Base-by-base conservation (phyloP, 2,888 invertebrate genomes). In the Stenotaenia linearis region DNA sequence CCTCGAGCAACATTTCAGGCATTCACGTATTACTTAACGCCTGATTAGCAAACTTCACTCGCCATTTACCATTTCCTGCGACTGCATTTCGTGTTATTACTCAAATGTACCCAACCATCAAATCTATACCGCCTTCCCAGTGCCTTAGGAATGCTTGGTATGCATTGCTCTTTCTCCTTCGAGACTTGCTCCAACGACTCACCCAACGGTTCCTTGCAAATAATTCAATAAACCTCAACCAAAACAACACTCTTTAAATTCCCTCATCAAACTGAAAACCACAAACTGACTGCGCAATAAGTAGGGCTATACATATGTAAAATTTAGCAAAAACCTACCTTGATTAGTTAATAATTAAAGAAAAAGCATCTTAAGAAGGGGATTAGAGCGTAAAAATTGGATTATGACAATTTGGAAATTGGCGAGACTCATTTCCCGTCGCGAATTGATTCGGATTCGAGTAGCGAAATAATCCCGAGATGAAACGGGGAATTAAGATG, bases 61-160 rank as follows among this genome's bases (percentile, higher is more conserved):
- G 23, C 28, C 69, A 50, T 50, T 69, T 69, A 69, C 28, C 69
- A 69, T 28, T 28, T 69, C 69, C 28, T 69, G 2, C 25, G 50
- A 50, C 50, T 50, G 50, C 50, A 50, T 50, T 50, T 50, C 50
- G 50, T 4, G 50, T 28, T 69, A 69, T 69, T 69, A 69, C 69
- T 69, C 69, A 69, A 69, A 69, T 28, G 25, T 69, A 69, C 69
- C 69, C 69, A 69, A 69, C 69, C 69, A 69, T 69, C 69, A 69
- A 69, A 69, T 69, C 69, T 69, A 69, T 69, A 69, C 69, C 10
- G 28, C 25, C n/a, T 28, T 23, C 28, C 28, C 69, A 7, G 28
- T 69, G 69, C 12, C 69, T 28, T 28, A 12, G 69, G 69, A 69
- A 69, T 69, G 69, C n/a, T 69, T 69, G 69, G 69, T 69, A 69